These are phyloP conservation scores for Drosophila peninsularis DNA, from an alignment of 2,888 invertebrate species.

Conservation along the genomic window DNA sequence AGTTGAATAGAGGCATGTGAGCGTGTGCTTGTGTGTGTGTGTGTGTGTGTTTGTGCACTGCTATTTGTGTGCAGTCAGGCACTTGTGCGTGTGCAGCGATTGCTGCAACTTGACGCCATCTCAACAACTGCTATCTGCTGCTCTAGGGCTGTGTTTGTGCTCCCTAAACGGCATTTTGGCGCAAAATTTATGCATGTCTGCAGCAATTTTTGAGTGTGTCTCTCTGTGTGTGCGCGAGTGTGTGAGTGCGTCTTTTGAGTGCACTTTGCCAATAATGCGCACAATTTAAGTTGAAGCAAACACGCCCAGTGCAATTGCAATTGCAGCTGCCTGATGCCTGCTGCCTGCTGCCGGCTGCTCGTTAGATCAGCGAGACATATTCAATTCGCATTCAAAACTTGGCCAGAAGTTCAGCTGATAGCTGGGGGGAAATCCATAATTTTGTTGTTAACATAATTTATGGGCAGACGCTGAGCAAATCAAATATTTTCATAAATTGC, in stretches of 20 bases:
- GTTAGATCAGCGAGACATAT: constrained; percentile 30
- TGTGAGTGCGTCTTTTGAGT: constrained; percentile 55
- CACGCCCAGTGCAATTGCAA: constrained; percentile 48
- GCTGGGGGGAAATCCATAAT: constrained; percentile 9
- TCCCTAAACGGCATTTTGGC: constrained; percentile 68
- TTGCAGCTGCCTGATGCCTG: constrained; percentile 35
- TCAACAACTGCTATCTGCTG: constrained; percentile 22
- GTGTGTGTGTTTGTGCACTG: constrained; percentile 13
- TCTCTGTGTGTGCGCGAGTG: constrained; percentile 10
- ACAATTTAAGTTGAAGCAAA: constrained; percentile 75
- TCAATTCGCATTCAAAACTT: constrained; percentile 35
- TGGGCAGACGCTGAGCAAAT: constrained; percentile 39
- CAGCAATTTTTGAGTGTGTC: constrained; percentile 37
- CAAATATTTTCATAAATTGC: constrained; percentile 55
- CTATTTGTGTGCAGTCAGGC: constrained; percentile 64
- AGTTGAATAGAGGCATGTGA: constrained; percentile 59
- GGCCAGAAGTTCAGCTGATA: constrained; percentile 42
- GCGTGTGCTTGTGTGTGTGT: constrained; percentile 14
- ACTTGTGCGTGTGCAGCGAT: constrained; percentile 57
- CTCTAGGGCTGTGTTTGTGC: constrained; percentile 8
- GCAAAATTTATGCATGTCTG: constrained; percentile 71
- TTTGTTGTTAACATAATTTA: constrained; percentile 44
- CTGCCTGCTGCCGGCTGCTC: constrained; percentile 10
- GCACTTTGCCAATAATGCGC: constrained; percentile 80
- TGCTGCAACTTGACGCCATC: constrained; percentile 60